phyloP scores from a whole-genome alignment of 1,140 invertebrate genomes.

The Glomeris maerens region DNA sequence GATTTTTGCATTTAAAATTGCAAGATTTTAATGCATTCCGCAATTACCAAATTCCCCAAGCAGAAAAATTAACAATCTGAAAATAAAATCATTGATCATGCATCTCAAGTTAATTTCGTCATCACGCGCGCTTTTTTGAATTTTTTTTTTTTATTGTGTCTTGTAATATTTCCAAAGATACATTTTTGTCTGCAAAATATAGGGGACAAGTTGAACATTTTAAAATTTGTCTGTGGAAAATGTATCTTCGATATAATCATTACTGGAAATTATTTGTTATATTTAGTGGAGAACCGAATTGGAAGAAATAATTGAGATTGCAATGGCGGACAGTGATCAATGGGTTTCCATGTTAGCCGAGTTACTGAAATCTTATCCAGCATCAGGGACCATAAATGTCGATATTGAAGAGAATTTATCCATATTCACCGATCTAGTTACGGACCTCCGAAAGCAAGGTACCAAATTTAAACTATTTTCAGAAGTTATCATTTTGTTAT shows the following conservation, averaged over 20 bases:
- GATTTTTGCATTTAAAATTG: too few relatives aligned
- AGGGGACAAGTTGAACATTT: too few relatives aligned
- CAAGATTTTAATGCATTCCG: too few relatives aligned
- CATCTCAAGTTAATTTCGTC: too few relatives aligned
- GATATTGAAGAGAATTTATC: conserved; percentile 68
- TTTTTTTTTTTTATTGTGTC: too few relatives aligned
- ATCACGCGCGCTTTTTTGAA: too few relatives aligned
- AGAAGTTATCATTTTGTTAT: conserved; percentile 2
- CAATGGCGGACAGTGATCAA: conserved; percentile 74
- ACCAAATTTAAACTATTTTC: conserved; percentile 9
- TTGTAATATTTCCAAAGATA: too few relatives aligned
- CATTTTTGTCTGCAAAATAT: background rate
- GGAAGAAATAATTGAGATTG: conserved; percentile 85
- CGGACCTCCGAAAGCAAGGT: conserved; percentile 66
- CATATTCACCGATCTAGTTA: conserved; percentile 78
- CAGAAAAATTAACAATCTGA: too few relatives aligned
- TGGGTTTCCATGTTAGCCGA: conserved; percentile 96
- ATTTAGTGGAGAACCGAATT: conserved; percentile 77
- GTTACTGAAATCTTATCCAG: conserved; percentile 82
- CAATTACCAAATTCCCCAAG: too few relatives aligned
- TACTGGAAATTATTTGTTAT: conserved; percentile 27
- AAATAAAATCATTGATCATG: too few relatives aligned
- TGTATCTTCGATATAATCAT: too few relatives aligned
- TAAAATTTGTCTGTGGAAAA: too few relatives aligned
- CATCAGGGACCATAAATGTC: conserved; percentile 67